These are phyloP conservation scores for Styela plicata DNA, from an alignment of 23 tunicate species.

Conservation along the genomic window DNA sequence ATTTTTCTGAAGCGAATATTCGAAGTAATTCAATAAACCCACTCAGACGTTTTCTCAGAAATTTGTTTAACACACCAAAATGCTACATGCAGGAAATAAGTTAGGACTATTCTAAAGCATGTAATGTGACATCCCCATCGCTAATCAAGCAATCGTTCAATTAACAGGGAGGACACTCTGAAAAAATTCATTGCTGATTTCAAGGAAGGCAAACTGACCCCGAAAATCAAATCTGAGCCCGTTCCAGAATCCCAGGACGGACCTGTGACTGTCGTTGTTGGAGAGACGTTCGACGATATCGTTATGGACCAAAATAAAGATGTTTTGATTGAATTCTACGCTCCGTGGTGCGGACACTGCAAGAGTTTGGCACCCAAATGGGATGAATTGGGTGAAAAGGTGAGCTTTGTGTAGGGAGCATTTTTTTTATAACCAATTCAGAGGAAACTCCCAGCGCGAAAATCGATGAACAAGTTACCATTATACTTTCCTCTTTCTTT, in stretches of 20 bases:
- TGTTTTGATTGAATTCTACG: slow-evolving; percentile 90
- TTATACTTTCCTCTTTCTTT: no score
- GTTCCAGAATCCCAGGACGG: slow-evolving; percentile 83
- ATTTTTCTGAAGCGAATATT: no score
- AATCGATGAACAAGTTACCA: no score
- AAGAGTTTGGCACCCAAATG: slow-evolving; percentile 88
- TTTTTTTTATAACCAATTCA: not conserved
- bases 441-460: not conserved
- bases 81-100: no score
- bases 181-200: slow-evolving; percentile 49
- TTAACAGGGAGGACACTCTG: no score
- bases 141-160: no score
- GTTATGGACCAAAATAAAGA: slow-evolving; percentile 94
- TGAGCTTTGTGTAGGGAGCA: slow-evolving; percentile 6
- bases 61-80: no score
- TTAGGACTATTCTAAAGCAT: no score
- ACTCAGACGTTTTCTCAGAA: no score
- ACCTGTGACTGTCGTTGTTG: slow-evolving; percentile 85
- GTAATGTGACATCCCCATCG: no score
- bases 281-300: slow-evolving; percentile 83
- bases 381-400: slow-evolving; percentile 93
- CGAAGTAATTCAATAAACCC: no score
- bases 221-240: slow-evolving; percentile 82
- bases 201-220: slow-evolving; percentile 51
- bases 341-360: slow-evolving; percentile 99